Base-by-base conservation (phyloP, 2,888 invertebrate species). In the Antheraea assamensis region DNA sequence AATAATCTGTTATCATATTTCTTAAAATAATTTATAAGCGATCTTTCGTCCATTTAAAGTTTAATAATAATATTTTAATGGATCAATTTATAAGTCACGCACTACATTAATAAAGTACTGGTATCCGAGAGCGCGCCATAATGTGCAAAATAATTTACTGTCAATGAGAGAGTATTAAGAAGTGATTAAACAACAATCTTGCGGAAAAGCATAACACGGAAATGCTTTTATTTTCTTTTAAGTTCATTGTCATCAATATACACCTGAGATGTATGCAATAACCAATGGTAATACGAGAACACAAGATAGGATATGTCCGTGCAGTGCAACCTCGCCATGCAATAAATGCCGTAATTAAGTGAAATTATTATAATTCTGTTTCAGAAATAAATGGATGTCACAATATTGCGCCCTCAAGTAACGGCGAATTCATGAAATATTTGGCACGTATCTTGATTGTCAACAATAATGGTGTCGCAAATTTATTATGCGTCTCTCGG, bases 271-370 rank as follows among this genome's bases (percentile, higher is more conserved):
- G 75, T 77, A 77, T 77, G 71, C 78, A 77, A 80, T 79, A 81
- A 81, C 81, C 81, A 79, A 85, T 81, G 84, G 86, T 88, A 88
- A 90, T 88, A 83, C 84, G 82, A 79, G 83, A 82, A 81, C 83
- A 76, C 82, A 86, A 90, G 88, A 90, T 87, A 86, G 85, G 86
- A 88, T 89, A 82, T 81, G 86, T 80, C 83, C 81, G 83, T 80
- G 80, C 85, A 89, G 83, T 80, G 80, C 85, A 89, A 80, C 92
- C 92, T 92, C 90, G 89, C 81, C 78, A 81, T 81, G 78, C 81
- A 91, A 92, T 93, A 92, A 93, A 93, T 91, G 92, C 89, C 81
- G 92, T 92, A 93, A 94, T 94, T 94, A 94, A 90, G 87, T 91
- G 89, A 92, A 94, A 92, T 94, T 94, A 93, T 92, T 91, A 90